Base-by-base conservation (phyloP, 2,113 vertebrate species). In the Rallus limicola region DNA sequence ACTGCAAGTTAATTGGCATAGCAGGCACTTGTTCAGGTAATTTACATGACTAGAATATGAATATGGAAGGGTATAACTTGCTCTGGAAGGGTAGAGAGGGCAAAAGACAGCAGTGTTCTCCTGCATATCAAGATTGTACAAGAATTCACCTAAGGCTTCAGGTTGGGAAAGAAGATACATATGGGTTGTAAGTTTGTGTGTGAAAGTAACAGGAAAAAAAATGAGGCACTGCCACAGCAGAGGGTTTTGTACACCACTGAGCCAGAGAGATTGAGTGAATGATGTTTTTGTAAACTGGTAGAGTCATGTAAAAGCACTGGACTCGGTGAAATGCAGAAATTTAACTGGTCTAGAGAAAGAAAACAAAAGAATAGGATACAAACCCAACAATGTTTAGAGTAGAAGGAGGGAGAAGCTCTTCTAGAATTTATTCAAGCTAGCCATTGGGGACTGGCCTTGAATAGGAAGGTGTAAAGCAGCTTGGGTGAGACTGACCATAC, bases 1-100 rank as follows among this genome's bases (percentile, higher is more conserved):
- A 92, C 83, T 68, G 83, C 86, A 78, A 95, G 94, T 95, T 96
- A 95, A 95, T 95, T 95, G 93, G 88, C 94, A 91, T 92, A 88
- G 91, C 94, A 94, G 80, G 86, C 95, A 68, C 80, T 91, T 46
- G n/a, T 75, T 97, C 91, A 70, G 94, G 88, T 78, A 67, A 92
- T 95, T 89, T 91, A 25, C 88, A 68, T 86, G 86, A 92, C 76
- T 84, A 5, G 96, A 97, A 95, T 97, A 88, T 75, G 92, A 91
- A 96, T 75, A 42, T 56, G 33, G 20, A 90, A 84, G 76, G 65
- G 46, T 67, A 23, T 48, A 71, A 82, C 42, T 95, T 71, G 20
- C 52, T 83, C 70, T 64, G 75, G 18, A 48, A 93, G 77, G 34
- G 83, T 71, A 44, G 60, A 50, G 65, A 93, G 58, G 80, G 80